Evolutionary conservation across 1,140 invertebrate genomes (phyloP).

Genomic region (Drosophila pseudoananassae): DNA sequence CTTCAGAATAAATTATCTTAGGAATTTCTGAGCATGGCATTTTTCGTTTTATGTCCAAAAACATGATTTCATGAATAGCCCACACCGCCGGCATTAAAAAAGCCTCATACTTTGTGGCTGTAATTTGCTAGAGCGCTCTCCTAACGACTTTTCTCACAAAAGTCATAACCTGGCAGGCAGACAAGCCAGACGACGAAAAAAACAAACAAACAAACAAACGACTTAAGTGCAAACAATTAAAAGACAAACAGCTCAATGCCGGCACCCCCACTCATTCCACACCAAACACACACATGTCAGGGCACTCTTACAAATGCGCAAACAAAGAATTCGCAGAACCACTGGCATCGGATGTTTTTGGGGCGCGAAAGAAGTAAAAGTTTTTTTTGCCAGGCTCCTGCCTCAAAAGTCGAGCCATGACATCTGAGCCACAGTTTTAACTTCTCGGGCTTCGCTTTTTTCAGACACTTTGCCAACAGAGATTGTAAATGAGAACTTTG

Average conservation of each 20-base stretch:
- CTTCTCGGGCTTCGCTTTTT: slow-evolving; percentile 30
- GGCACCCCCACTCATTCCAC: slow-evolving; percentile 17
- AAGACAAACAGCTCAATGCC: slow-evolving; percentile 79
- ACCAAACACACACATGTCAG: slow-evolving; percentile 22
- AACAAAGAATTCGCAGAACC: slow-evolving; percentile 54
- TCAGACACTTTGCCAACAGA: slow-evolving; percentile 32
- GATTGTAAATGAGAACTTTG: slow-evolving; percentile 42
- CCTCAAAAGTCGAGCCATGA: slow-evolving; percentile 71
- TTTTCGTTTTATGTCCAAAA: neutral
- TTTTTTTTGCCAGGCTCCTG: slow-evolving; percentile 43
- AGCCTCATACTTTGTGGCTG: slow-evolving; percentile 61
- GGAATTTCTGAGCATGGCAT: neutral
- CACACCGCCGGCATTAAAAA: slow-evolving; percentile 26
- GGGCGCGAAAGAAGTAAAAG: slow-evolving; percentile 49
- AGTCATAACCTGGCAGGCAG: slow-evolving; percentile 68
- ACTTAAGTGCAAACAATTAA: slow-evolving; percentile 81
- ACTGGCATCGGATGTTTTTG: slow-evolving; percentile 30
- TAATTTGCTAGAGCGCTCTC: slow-evolving; percentile 66
- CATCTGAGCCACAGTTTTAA: slow-evolving; percentile 64
- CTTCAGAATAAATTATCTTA: too few relatives aligned
- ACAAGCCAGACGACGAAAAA: slow-evolving; percentile 37
- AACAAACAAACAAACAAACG: slow-evolving; percentile 51
- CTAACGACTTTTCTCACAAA: slow-evolving; percentile 72
- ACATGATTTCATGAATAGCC: slow-evolving; percentile 7
- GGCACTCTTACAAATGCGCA: slow-evolving; percentile 33